phyloP scores from a whole-genome alignment of 2,797 vertebrate genomes.

The Galaxias olidus region DNA sequence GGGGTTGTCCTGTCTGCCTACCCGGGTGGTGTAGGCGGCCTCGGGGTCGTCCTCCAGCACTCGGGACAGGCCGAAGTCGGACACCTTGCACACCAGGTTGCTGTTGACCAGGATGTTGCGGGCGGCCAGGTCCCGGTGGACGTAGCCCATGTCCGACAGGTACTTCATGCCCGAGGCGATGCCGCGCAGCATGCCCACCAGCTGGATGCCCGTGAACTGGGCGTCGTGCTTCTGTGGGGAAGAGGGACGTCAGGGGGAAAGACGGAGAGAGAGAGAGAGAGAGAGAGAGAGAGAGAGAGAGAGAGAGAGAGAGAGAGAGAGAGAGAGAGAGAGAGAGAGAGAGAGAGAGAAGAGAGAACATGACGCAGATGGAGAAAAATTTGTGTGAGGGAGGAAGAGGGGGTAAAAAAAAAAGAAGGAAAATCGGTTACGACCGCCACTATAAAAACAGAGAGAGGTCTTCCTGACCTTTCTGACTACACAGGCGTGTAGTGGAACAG shows the following conservation, averaged over 20 bases:
- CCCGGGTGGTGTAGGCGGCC: constrained; percentile 86
- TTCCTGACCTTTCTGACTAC: too few species aligned
- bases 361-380: too few species aligned
- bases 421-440: too few species aligned
- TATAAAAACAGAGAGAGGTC: too few species aligned
- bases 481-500: too few species aligned
- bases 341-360: neutral
- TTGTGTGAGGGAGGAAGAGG: too few species aligned
- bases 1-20: constrained; percentile 41
- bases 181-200: constrained; percentile 91
- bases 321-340: neutral
- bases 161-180: constrained; percentile 97
- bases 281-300: neutral
- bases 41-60: constrained; percentile 86
- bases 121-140: constrained; percentile 93
- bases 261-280: neutral
- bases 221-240: constrained; percentile 90
- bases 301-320: neutral
- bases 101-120: constrained; percentile 96
- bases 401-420: neutral
- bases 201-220: constrained; percentile 95
- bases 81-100: constrained; percentile 96
- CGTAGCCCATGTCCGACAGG: constrained; percentile 96
- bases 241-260: constrained; percentile 7
- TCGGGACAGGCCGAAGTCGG: constrained; percentile 92